Percentiles rank a stretch among this genome's conserved stretches.
Conservation (phyloP, 53 echinoderm and acorn worm species). For the Pentamera pediparva region DNA sequence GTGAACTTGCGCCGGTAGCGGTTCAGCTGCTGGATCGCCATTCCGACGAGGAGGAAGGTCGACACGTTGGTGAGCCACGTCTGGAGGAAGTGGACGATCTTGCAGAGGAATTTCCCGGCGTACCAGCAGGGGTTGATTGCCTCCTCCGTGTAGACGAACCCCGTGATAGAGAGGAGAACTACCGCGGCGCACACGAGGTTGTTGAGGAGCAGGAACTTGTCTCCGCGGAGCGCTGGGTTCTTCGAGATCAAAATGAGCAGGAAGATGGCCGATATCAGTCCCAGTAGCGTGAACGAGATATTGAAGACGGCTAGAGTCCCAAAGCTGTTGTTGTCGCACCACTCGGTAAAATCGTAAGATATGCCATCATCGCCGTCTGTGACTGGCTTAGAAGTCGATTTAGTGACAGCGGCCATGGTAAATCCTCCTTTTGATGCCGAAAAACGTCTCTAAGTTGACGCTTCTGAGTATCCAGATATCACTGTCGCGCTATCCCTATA, state of each 20-base stretch:
- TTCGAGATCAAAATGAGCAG: neutral
- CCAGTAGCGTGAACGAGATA: neutral
- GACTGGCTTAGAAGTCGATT: too few species aligned
- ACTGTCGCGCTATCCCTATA: too few species aligned
- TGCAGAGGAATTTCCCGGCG: constrained; percentile 1
- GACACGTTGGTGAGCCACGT: constrained; percentile 12
- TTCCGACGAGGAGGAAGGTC: neutral
- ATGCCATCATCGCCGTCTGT: too few species aligned
- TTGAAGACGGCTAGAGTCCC: constrained; percentile 1
- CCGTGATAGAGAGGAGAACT: neutral
- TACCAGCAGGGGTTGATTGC: constrained; percentile 14
- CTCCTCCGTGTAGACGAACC: constrained; percentile 6
- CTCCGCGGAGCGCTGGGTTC: constrained; percentile 13
- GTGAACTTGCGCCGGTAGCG: constrained; percentile 1
- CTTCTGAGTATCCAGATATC: too few species aligned
- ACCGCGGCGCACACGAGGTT: neutral
- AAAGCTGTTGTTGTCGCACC: neutral
- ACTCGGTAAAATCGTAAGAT: neutral
- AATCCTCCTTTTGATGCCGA: too few species aligned
- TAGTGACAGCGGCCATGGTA: too few species aligned
- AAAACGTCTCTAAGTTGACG: too few species aligned
- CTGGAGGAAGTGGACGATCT: neutral
- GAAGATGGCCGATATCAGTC: neutral
- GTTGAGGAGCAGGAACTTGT: constrained; percentile 16
- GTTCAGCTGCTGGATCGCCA: constrained; percentile 18